A percentile compares a stretch with the other conserved stretches of the same genome.
Conservation (phyloP, 2,797 vertebrate genomes). For the Phataginus tricuspis region DNA sequence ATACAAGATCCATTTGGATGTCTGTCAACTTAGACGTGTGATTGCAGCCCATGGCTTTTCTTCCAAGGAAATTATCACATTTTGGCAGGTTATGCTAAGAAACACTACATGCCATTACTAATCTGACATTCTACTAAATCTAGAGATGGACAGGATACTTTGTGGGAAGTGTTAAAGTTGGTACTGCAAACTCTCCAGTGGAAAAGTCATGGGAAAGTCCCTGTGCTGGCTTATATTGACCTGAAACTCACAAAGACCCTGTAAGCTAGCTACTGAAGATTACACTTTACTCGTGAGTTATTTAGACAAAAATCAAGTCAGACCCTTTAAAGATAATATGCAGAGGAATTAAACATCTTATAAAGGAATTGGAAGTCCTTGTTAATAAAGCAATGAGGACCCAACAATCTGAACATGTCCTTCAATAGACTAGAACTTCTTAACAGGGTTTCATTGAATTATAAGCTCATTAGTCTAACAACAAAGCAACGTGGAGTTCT, state of each 20-base stretch:
- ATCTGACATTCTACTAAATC: not conserved
- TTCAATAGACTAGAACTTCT: conserved; percentile 45
- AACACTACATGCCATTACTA: conserved; percentile 77
- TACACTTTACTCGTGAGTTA: not conserved
- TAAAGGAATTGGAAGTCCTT: not conserved
- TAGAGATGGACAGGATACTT: not conserved
- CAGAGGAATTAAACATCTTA: not conserved
- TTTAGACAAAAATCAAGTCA: not conserved
- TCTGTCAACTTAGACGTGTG: conserved; percentile 81
- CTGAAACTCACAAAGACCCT: not conserved
- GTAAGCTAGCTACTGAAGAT: not conserved
- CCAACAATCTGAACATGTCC: not conserved
- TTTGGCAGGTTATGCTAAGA: conserved; percentile 83
- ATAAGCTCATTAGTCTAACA: conserved; percentile 26
- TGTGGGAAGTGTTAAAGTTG: not conserved
- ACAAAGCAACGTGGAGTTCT: not conserved
- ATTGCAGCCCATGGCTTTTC: conserved; percentile 82
- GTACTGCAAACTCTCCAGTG: not conserved
- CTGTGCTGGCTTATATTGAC: not conserved
- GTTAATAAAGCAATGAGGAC: not conserved
- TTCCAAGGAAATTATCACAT: conserved; percentile 75
- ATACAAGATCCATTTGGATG: conserved; percentile 79
- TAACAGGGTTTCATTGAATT: conserved; percentile 42
- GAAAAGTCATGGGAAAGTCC: not conserved
- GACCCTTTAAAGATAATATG: not conserved